phyloP scores from a whole-genome alignment of 2,797 vertebrate species.

The Scomberomorus guttatus region DNA sequence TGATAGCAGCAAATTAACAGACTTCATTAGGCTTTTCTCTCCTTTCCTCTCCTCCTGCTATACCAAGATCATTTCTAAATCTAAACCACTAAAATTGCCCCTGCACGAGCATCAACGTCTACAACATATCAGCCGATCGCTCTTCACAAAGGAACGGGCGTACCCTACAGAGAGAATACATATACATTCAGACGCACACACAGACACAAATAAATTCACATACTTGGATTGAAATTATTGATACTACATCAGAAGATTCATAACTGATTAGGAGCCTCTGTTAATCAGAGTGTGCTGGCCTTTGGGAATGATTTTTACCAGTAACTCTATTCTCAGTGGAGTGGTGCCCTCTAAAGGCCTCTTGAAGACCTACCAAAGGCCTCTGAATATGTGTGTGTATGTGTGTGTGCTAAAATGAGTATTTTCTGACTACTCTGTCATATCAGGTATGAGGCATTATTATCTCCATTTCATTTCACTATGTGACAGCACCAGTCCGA shows the following conservation, averaged over 20 bases:
- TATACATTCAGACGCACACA: background rate
- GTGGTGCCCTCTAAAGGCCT: conserved; percentile 83
- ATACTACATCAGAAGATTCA: conserved; percentile 46
- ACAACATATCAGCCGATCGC: conserved; percentile 3
- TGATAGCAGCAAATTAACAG: conserved; percentile 82
- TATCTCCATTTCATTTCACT: conserved; percentile 71
- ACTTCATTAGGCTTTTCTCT: conserved; percentile 76
- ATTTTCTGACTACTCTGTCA: conserved; percentile 66
- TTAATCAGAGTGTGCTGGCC: conserved; percentile 63
- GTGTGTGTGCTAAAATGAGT: conserved; percentile 40
- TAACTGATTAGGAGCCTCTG: conserved; percentile 62
- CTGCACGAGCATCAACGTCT: conserved; percentile 20
- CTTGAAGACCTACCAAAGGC: conserved; percentile 38
- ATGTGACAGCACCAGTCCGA: conserved; percentile 64
- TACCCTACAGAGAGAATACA: conserved; percentile 12
- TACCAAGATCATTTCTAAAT: conserved; percentile 49
- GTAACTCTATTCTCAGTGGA: conserved; percentile 76
- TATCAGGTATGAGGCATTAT: conserved; percentile 71
- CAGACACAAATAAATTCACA: conserved; percentile 38
- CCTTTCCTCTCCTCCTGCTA: conserved; percentile 28
- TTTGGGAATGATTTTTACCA: conserved; percentile 28
- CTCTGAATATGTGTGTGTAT: conserved; percentile 18
- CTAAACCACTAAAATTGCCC: conserved; percentile 44
- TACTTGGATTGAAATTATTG: conserved; percentile 53
- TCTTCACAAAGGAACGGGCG: conserved; percentile 10